Conservation (phyloP, 2,113 vertebrate species). For the Strix uralensis region DNA sequence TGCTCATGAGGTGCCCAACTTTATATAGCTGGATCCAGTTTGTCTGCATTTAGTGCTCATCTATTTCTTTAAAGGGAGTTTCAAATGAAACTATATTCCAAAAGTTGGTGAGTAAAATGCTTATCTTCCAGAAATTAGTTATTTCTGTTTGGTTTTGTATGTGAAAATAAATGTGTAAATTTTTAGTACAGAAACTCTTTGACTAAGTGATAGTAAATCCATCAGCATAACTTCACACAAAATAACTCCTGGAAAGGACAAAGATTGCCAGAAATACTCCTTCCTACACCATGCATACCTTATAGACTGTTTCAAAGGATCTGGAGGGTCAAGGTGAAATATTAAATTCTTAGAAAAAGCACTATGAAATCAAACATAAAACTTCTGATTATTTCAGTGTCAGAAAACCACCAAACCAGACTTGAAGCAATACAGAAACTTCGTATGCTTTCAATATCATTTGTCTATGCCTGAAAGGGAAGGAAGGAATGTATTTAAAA, state of each 20-base stretch:
- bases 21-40: background rate
- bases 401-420: background rate
- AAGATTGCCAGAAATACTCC: background rate
- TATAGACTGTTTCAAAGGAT: background rate
- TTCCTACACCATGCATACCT: background rate
- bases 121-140: background rate
- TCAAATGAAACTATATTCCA: background rate
- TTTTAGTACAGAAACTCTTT: background rate
- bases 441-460: background rate
- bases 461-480: background rate
- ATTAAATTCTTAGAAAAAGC: background rate
- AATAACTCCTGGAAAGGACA: background rate
- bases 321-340: background rate
- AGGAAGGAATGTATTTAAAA: background rate
- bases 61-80: conserved; percentile 13
- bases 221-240: background rate
- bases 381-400: background rate
- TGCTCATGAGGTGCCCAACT: background rate
- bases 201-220: background rate
- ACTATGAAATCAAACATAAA: background rate
- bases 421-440: background rate
- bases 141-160: background rate
- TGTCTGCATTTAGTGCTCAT: background rate
- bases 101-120: background rate
- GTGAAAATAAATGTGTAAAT: background rate